These are phyloP conservation scores for Papilio gigon DNA, from an alignment of 2,888 invertebrate species.

Conservation along the genomic window DNA sequence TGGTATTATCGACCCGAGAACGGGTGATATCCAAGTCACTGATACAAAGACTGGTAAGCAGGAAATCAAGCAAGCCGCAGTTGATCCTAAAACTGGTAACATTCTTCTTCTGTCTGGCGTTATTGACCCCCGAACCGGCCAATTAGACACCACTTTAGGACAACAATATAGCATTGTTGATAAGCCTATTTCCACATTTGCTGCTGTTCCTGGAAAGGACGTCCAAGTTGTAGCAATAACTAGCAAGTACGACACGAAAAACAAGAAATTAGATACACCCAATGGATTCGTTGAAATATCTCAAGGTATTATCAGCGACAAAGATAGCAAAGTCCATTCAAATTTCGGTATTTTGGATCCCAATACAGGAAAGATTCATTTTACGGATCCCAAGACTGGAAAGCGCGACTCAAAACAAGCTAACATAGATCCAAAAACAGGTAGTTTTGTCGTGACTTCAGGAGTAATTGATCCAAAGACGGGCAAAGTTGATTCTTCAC, in stretches of 20 bases:
- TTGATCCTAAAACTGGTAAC: conserved; percentile 80
- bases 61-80: conserved; percentile 70
- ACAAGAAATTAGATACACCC: conserved; percentile 82
- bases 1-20: conserved; percentile 84
- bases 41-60: conserved; percentile 74
- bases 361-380: conserved; percentile 81
- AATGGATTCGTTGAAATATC: conserved; percentile 80
- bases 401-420: conserved; percentile 84
- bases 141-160: conserved; percentile 80
- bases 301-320: conserved; percentile 84
- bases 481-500: conserved; percentile 84
- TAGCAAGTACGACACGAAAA: conserved; percentile 83
- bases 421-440: conserved; percentile 78
- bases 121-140: conserved; percentile 82
- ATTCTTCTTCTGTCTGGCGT: conserved; percentile 80
- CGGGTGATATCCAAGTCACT: conserved; percentile 76
- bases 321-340: conserved; percentile 86
- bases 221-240: conserved; percentile 83
- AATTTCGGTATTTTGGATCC: conserved; percentile 84
- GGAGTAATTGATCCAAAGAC: conserved; percentile 84
- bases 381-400: conserved; percentile 83
- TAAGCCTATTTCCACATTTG: conserved; percentile 79
- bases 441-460: conserved; percentile 82
- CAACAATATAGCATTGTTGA: conserved; percentile 84
- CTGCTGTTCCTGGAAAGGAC: conserved; percentile 69